Evolutionary conservation across 2,888 invertebrate species (phyloP).

Genomic region (Cyclophora punctaria): DNA sequence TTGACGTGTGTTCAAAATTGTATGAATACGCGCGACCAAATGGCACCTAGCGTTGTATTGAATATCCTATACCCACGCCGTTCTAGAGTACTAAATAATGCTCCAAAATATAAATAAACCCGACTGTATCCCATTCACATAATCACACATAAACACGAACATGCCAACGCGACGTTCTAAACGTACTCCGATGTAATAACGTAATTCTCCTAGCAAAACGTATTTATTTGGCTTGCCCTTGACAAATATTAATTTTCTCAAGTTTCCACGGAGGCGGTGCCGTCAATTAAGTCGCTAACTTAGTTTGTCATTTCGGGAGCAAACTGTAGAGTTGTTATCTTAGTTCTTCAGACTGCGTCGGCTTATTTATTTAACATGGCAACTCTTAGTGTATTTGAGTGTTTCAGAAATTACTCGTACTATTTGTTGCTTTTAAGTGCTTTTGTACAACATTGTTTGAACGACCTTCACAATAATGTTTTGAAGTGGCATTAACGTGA

Average conservation of each 20-base stretch:
- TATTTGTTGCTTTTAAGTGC: conserved; percentile 17
- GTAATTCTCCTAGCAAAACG: conserved; percentile 9
- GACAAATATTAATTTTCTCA: conserved; percentile 20
- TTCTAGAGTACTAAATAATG: too few species aligned
- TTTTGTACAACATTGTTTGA: conserved; percentile 2
- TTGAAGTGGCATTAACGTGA: too few species aligned
- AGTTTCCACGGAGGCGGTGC: conserved; percentile 16
- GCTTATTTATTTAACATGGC: conserved; percentile 46
- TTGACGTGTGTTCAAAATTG: too few species aligned
- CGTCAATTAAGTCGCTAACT: conserved; percentile 47
- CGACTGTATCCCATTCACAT: too few species aligned
- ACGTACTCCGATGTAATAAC: too few species aligned
- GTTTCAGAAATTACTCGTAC: conserved; percentile 33
- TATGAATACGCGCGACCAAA: too few species aligned
- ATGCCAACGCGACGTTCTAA: too few species aligned
- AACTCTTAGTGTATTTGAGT: conserved; percentile 35
- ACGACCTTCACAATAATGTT: too few species aligned
- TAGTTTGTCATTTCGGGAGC: conserved; percentile 39
- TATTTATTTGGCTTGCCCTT: conserved; percentile 19
- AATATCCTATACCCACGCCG: too few species aligned
- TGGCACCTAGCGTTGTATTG: too few species aligned
- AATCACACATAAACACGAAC: too few species aligned
- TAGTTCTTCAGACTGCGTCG: conserved; percentile 50
- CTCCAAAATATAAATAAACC: too few species aligned
- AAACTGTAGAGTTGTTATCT: conserved; percentile 43